Percentiles rank a stretch among this genome's conserved stretches.
Conservation (phyloP, 2,113 vertebrate species). For the Loxodonta africana region DNA sequence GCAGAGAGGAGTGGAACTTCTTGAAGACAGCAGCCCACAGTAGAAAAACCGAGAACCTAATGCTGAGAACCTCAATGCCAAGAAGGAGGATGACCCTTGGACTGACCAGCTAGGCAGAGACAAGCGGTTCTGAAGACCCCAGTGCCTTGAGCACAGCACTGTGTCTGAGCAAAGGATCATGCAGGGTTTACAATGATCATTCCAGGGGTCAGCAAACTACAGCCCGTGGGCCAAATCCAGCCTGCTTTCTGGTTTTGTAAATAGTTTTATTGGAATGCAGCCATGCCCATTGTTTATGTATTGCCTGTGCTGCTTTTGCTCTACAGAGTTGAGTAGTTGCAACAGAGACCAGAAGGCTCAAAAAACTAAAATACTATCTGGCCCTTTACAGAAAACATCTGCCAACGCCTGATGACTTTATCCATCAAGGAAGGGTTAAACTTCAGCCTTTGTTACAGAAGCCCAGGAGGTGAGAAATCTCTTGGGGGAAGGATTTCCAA, state of each 20-base stretch:
- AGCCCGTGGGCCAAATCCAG: neutral
- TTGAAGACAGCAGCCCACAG: neutral
- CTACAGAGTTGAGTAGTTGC: neutral
- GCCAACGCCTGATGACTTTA: neutral
- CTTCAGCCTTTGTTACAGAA: neutral
- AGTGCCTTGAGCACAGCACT: neutral
- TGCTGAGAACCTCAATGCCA: neutral
- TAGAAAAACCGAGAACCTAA: neutral
- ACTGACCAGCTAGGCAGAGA: neutral
- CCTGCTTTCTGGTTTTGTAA: neutral
- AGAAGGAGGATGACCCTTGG: neutral
- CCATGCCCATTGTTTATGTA: neutral
- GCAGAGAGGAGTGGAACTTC: neutral
- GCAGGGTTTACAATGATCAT: neutral
- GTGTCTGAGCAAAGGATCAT: neutral
- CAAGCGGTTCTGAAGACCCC: neutral
- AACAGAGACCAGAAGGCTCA: neutral
- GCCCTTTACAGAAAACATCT: neutral
- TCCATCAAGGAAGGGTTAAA: neutral
- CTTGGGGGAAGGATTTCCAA: neutral
- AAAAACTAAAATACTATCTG: neutral
- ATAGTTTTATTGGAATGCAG: conserved; percentile 35
- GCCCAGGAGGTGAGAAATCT: neutral
- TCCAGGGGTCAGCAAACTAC: neutral
- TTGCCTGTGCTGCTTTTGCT: neutral